Evolutionary conservation across 2,797 vertebrate genomes (phyloP), one percentile per base, ranked within the genome.

Genomic region (Sebastiscus albofasciatus): DNA sequence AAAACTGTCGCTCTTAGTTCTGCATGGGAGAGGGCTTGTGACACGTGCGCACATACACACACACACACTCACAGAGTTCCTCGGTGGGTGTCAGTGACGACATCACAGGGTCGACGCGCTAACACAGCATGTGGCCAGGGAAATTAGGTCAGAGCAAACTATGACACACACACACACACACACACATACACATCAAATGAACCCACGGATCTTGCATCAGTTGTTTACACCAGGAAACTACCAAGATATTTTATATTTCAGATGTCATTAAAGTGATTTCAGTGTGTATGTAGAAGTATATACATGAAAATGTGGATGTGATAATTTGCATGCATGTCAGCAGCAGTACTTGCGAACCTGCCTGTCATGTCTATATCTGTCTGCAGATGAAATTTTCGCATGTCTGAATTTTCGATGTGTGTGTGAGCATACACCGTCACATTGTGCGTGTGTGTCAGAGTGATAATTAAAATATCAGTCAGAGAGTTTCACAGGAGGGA

Each of bases 101-200:
- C 91, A 89, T 91, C 89, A 89, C 74, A 85, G 82, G 80, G 86
- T 81, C 77, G 71, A 77, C 8, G 64, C 72, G 67, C 77, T 27
- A 71, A 71, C 91, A 42, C 92, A 92, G 89, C 92, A 87, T 92
- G 92, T 55, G 90, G 84, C 61, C 74, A 24, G 6, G 67, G 61
- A 91, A 94, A 92, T 91, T 86, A 89, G 91, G 93, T 93, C 93
- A 93, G 52, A 75, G 70, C 71, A 76, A 75, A 81, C 79, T 65
- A 54, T 39, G 55, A 62, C 58, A 33, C 29, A 61, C 60, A 13
- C 64, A 64, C 29, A n/a, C 27, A 29, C 26, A n/a, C 60, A 64
- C 59, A 79, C 66, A 73, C 52, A 42, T 39, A 54, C 33, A 55
- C 39, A 72, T 77, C 54, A 86, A 83, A 88, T 36, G 55, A 75